Conservation (phyloP, 1,140 invertebrate genomes). For the Heliconius eleuchia region DNA sequence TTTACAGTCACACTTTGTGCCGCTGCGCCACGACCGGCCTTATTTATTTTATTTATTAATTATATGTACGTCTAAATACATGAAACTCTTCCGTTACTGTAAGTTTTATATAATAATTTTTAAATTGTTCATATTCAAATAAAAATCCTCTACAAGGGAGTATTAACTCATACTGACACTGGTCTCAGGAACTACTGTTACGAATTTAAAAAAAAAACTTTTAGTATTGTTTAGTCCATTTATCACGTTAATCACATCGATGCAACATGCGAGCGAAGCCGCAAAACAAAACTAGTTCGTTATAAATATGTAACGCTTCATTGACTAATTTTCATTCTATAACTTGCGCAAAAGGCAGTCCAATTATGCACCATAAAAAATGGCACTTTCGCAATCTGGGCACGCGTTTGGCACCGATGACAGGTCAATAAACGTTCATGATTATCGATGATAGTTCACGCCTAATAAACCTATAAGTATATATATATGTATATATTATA, state of each 20-base stretch:
- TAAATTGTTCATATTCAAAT: too few relatives aligned
- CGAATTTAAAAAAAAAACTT: too few relatives aligned
- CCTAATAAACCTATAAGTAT: background rate
- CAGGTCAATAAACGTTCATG: constrained; percentile 8
- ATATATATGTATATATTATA: background rate
- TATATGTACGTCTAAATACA: too few relatives aligned
- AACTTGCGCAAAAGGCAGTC: background rate
- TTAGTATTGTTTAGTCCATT: too few relatives aligned
- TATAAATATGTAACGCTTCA: background rate
- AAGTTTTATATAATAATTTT: too few relatives aligned
- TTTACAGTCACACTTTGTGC: too few relatives aligned
- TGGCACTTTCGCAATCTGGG: background rate
- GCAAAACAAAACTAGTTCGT: background rate
- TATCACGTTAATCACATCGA: background rate
- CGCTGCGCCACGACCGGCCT: too few relatives aligned
- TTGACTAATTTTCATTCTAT: background rate
- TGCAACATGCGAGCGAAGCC: background rate
- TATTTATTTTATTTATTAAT: too few relatives aligned
- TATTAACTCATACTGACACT: too few relatives aligned
- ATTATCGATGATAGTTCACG: background rate
- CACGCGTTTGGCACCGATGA: constrained; percentile 10
- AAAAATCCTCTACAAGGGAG: too few relatives aligned
- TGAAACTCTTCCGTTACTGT: too few relatives aligned
- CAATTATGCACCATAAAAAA: background rate
- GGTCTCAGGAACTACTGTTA: too few relatives aligned